phyloP scores from a whole-genome alignment of 2,888 invertebrate species.

The Cistogaster globosa region DNA sequence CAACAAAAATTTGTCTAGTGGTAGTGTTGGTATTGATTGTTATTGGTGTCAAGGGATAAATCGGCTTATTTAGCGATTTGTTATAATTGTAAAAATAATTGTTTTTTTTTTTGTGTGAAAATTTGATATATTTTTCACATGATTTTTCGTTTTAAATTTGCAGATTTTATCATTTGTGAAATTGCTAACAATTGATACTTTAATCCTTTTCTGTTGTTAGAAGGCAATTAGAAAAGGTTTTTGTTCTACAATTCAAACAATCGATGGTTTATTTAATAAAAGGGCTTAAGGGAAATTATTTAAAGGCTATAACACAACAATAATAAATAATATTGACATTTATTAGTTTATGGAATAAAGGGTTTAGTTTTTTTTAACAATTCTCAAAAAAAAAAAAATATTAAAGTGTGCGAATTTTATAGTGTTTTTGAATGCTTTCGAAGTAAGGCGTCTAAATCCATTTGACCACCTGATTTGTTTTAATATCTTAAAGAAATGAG shows the following conservation, averaged over 20 bases:
- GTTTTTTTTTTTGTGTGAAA: background rate
- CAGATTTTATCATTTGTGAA: background rate
- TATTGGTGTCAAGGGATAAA: slow-evolving; percentile 63
- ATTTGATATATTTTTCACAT: slow-evolving; percentile 55
- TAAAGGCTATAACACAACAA: background rate
- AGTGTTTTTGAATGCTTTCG: too few relatives aligned
- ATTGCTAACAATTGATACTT: slow-evolving; percentile 59
- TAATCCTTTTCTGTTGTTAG: slow-evolving; percentile 55
- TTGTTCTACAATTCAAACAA: background rate
- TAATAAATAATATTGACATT: background rate
- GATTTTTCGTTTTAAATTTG: slow-evolving; percentile 37
- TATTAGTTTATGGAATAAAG: too few relatives aligned
- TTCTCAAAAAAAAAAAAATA: too few relatives aligned
- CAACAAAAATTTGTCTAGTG: background rate
- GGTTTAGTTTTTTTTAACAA: too few relatives aligned
- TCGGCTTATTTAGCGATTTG: slow-evolving; percentile 62
- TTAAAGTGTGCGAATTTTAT: too few relatives aligned
- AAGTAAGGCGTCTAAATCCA: too few relatives aligned
- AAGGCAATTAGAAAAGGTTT: slow-evolving; percentile 41
- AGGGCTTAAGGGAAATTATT: slow-evolving; percentile 1
- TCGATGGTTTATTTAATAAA: slow-evolving; percentile 2
- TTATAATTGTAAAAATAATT: slow-evolving; percentile 49
- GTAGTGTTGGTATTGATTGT: background rate
- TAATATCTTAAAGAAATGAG: too few relatives aligned
- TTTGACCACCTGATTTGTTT: too few relatives aligned